phyloP scores from a whole-genome alignment of 2,888 invertebrate species.

The Lasioglossum calceatum region DNA sequence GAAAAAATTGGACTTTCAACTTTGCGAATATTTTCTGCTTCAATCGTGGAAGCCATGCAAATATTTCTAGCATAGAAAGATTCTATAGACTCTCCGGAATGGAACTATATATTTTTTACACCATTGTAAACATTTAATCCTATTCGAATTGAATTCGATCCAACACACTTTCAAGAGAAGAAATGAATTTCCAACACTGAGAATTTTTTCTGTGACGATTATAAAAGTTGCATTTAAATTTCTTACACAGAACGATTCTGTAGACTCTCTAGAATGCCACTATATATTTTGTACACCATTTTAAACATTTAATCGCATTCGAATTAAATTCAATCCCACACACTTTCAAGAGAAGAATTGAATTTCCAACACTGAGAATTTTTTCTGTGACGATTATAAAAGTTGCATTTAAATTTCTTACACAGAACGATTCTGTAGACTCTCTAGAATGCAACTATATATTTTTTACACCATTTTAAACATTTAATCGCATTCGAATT shows the following conservation, averaged over 20 bases:
- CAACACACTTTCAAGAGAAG: no score
- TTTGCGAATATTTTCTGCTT: neutral
- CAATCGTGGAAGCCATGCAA: neutral
- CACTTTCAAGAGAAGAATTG: no score
- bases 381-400: neutral
- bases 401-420: neutral
- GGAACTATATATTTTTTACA: neutral
- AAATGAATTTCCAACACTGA: neutral
- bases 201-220: neutral
- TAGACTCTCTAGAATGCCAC: neutral
- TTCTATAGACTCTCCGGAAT: neutral
- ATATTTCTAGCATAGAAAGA: neutral
- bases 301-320: no score
- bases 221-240: neutral
- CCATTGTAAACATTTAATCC: neutral
- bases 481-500: no score
- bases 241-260: accelerated
- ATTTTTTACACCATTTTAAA: neutral
- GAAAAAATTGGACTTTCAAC: neutral
- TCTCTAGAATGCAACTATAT: neutral
- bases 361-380: neutral
- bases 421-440: neutral
- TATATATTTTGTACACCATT: neutral
- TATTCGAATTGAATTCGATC: no score
- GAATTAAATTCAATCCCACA: no score